Conservation (phyloP, 1,140 invertebrate genomes). For the Dendrolimus punctatus region DNA sequence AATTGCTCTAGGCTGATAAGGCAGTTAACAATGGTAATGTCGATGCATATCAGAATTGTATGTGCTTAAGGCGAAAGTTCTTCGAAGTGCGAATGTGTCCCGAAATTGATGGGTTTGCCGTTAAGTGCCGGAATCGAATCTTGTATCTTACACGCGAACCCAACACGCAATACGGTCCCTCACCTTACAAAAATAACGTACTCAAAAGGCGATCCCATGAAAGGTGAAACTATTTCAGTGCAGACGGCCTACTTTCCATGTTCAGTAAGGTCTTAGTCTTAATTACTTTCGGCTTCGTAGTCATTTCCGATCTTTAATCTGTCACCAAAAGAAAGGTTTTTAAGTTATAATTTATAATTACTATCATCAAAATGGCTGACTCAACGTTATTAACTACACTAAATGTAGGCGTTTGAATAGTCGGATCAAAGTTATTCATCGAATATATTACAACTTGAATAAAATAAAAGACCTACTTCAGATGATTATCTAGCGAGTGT, state of each 20-base stretch:
- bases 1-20: background rate
- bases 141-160: conserved; percentile 38
- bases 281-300: conserved; percentile 12
- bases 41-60: conserved; percentile 46
- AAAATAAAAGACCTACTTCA: too few relatives aligned
- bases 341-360: background rate
- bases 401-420: too few relatives aligned
- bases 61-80: conserved; percentile 59
- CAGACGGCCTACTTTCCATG: conserved; percentile 17
- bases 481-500: too few relatives aligned
- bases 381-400: too few relatives aligned
- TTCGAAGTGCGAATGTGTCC: conserved; percentile 45
- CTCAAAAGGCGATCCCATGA: conserved; percentile 14
- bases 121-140: conserved; percentile 42
- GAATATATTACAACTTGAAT: too few relatives aligned
- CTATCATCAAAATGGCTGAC: too few relatives aligned
- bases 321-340: background rate
- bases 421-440: too few relatives aligned
- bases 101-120: conserved; percentile 50
- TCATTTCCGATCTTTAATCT: conserved; percentile 1
- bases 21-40: conserved; percentile 33
- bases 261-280: conserved; percentile 11
- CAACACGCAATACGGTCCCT: conserved; percentile 33
- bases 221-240: conserved; percentile 14
- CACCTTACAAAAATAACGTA: conserved; percentile 32